phyloP scores from a whole-genome alignment of 1,140 invertebrate species.

The Scaptomyza graminum region DNA sequence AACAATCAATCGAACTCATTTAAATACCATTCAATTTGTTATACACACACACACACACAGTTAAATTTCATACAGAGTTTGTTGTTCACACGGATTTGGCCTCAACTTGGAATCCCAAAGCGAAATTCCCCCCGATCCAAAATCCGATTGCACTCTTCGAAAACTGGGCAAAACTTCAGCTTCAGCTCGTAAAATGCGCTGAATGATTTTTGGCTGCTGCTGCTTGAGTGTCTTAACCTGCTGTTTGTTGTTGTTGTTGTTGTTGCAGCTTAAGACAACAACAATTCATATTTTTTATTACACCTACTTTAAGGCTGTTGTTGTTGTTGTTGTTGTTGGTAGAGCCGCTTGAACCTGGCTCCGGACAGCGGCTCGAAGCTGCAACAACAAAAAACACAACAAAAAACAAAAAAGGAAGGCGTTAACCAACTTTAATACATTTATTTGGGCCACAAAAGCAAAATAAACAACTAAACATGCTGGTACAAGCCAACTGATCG shows the following conservation, averaged over 20 bases:
- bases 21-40: slow-evolving; percentile 23
- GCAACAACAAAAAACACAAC: neutral
- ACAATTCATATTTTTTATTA: slow-evolving; percentile 82
- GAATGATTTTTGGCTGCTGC: slow-evolving; percentile 63
- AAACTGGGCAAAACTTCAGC: neutral
- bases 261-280: slow-evolving; percentile 69
- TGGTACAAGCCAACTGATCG: neutral
- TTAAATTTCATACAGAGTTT: slow-evolving; percentile 10
- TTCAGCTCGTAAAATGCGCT: slow-evolving; percentile 60
- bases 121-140: neutral
- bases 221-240: slow-evolving; percentile 3
- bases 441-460: slow-evolving; percentile 78
- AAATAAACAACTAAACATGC: slow-evolving; percentile 23
- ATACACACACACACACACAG: slow-evolving; percentile 3
- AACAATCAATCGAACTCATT: slow-evolving; percentile 22
- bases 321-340: slow-evolving; percentile 13
- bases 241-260: slow-evolving; percentile 20
- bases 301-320: slow-evolving; percentile 63
- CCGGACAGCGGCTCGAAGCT: slow-evolving; percentile 5
- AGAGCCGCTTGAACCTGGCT: slow-evolving; percentile 3
- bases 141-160: slow-evolving; percentile 6
- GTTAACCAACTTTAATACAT: slow-evolving; percentile 82
- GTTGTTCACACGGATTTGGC: slow-evolving; percentile 16
- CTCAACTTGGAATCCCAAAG: slow-evolving; percentile 11
- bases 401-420: slow-evolving; percentile 63